Conservation (phyloP, 2,113 vertebrate species). For the Crotalus tigris region DNA sequence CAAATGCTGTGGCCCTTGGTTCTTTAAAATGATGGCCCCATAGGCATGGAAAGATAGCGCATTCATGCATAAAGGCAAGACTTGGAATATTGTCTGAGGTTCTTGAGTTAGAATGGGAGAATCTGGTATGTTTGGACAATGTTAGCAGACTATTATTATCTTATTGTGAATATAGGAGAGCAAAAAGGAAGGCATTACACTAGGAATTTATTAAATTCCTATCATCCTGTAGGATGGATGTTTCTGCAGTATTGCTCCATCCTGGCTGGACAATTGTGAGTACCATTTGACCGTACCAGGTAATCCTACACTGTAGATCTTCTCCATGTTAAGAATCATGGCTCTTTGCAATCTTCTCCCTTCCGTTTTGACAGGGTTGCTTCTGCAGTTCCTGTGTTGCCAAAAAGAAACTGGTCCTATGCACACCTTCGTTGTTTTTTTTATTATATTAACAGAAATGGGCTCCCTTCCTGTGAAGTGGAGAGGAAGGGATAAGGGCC, state of each 20-base stretch:
- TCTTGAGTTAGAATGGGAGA: neutral
- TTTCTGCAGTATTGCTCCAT: neutral
- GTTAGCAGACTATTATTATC: neutral
- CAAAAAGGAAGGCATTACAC: neutral
- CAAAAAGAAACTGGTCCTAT: neutral
- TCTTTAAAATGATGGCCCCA: neutral
- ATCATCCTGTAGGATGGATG: neutral
- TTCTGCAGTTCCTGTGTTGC: neutral
- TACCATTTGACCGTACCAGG: neutral
- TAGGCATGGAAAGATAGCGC: neutral
- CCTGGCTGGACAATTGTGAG: neutral
- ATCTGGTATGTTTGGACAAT: neutral
- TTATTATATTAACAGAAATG: slow-evolving; percentile 3
- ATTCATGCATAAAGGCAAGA: neutral
- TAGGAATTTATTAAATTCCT: neutral
- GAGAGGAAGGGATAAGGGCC: neutral
- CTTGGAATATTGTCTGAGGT: neutral
- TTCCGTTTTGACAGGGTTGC: neutral
- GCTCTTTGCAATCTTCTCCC: neutral
- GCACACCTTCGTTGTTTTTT: slow-evolving; percentile 6
- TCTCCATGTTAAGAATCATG: neutral
- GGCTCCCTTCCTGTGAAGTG: neutral
- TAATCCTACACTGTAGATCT: neutral
- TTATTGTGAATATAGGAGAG: neutral
- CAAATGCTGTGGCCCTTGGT: neutral